Percentiles rank a stretch among this genome's conserved stretches.
phyloP scores from a whole-genome alignment of 2,888 invertebrate species.

The Alcis repandata region DNA sequence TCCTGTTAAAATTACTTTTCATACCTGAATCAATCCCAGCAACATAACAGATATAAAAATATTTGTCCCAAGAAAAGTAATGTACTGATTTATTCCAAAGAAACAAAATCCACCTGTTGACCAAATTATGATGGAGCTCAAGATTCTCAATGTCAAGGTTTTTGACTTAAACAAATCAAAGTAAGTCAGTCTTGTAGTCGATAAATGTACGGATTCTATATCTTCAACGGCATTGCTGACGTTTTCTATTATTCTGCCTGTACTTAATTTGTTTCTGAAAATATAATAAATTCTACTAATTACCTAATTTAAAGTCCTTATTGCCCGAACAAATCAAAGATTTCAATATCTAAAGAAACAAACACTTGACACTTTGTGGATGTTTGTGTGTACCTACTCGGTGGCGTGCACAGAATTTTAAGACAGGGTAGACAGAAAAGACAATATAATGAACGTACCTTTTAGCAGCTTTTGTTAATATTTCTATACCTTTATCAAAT shows the following conservation, averaged over 20 bases:
- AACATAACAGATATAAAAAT: slow-evolving; percentile 59
- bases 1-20: slow-evolving; percentile 3
- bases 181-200: slow-evolving; percentile 49
- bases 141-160: slow-evolving; percentile 49
- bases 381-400: no score
- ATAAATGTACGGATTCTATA: slow-evolving; percentile 50
- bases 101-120: slow-evolving; percentile 56
- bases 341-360: no score
- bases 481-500: slow-evolving; percentile 53
- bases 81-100: slow-evolving; percentile 68
- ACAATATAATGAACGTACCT: no score
- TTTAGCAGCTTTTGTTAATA: slow-evolving; percentile 61
- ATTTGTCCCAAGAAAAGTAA: slow-evolving; percentile 60
- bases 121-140: slow-evolving; percentile 53
- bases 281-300: background rate
- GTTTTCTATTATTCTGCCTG: slow-evolving; percentile 55
- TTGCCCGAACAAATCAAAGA: no score
- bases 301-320: no score
- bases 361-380: no score
- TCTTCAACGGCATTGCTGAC: slow-evolving; percentile 53
- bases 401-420: no score
- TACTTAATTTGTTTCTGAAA: slow-evolving; percentile 61
- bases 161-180: slow-evolving; percentile 61
- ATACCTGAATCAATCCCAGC: slow-evolving; percentile 62
- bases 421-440: no score